Evolutionary conservation across 2,113 vertebrate genomes (phyloP).

Genomic region (Eira barbara): DNA sequence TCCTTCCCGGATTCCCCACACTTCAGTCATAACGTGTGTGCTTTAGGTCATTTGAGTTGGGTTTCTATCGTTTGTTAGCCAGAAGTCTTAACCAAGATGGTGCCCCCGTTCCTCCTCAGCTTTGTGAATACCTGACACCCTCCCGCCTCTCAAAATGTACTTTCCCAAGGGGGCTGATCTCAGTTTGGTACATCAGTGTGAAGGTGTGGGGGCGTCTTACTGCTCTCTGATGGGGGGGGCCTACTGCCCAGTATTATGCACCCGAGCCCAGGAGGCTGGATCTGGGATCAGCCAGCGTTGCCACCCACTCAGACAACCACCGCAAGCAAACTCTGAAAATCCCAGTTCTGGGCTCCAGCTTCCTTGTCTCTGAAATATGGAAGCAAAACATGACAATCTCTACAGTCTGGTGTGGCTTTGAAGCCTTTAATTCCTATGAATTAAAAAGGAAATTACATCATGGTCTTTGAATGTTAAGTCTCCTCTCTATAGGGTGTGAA

Average conservation of each 20-base stretch:
- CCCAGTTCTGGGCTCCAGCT: not conserved
- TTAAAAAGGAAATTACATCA: not conserved
- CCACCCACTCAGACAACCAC: too few relatives aligned
- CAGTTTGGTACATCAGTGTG: too few relatives aligned
- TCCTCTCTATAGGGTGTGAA: not conserved
- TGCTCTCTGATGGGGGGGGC: not conserved
- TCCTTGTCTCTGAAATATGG: not conserved
- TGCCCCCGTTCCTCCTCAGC: not conserved
- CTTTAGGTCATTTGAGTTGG: too few relatives aligned
- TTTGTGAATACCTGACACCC: not conserved
- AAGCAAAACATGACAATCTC: not conserved
- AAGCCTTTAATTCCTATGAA: not conserved
- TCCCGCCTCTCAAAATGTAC: not conserved
- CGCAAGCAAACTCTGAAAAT: not conserved
- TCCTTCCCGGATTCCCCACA: not conserved
- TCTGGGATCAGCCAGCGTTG: too few relatives aligned
- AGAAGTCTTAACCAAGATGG: not conserved
- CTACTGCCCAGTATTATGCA: rapidly evolving
- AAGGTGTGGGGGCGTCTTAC: rapidly evolving
- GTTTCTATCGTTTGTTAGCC: not conserved
- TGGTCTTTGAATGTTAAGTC: not conserved
- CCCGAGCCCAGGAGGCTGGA: too few relatives aligned
- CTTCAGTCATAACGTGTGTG: not conserved
- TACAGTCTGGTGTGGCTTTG: not conserved
- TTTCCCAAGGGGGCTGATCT: not conserved